Evolutionary conservation across 35 echinoderm and acorn worm genomes (phyloP).

Genomic region (Anneissia japonica): DNA sequence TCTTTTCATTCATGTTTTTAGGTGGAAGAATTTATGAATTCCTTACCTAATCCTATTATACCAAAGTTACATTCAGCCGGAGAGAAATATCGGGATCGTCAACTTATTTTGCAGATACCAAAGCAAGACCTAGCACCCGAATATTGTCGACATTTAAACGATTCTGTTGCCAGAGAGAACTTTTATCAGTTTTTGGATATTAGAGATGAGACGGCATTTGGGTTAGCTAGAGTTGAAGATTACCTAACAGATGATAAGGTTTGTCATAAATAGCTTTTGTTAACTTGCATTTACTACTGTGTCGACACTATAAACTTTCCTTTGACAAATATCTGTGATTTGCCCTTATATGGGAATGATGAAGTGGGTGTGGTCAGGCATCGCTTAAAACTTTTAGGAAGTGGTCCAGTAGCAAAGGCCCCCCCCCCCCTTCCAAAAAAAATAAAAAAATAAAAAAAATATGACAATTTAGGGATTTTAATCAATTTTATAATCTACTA

Average conservation of each 20-base stretch:
- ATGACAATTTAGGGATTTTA: too few species aligned
- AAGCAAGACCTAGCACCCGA: conserved; percentile 86
- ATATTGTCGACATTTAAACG: conserved; percentile 63
- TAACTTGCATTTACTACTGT: too few species aligned
- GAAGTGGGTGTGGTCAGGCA: background rate
- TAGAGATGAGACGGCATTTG: conserved; percentile 82
- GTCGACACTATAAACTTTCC: too few species aligned
- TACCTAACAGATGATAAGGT: conserved; percentile 90
- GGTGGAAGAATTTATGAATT: conserved; percentile 99
- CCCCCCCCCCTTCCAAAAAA: too few species aligned
- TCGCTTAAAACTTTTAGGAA: background rate
- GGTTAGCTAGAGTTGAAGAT: conserved; percentile 75
- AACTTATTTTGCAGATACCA: conserved; percentile 93
- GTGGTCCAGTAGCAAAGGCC: background rate
- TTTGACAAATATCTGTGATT: background rate
- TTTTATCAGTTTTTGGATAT: conserved; percentile 88
- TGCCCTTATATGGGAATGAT: background rate
- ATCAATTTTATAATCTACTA: too few species aligned
- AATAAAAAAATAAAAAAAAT: too few species aligned
- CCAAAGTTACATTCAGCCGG: conserved; percentile 87
- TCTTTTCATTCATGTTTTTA: conserved; percentile 28
- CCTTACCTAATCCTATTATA: conserved; percentile 83
- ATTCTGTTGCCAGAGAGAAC: conserved; percentile 65
- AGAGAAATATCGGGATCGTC: conserved; percentile 83
- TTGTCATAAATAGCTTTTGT: conserved; percentile 10